phyloP scores from a whole-genome alignment of 2,888 invertebrate genomes.

The Nephrotoma flavescens region DNA sequence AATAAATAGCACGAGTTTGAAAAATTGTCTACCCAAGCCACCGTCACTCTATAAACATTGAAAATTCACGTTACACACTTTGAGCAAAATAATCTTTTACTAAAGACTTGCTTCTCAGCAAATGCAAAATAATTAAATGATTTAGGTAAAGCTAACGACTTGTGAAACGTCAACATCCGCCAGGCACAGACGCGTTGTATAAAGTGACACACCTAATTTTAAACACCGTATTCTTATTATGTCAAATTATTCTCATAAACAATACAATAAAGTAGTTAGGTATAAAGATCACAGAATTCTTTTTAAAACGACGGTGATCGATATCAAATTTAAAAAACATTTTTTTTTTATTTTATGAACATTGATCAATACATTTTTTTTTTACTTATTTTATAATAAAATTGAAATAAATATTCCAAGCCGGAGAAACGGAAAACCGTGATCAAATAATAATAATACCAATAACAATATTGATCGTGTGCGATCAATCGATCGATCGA shows the following conservation, averaged over 20 bases:
- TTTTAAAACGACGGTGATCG: neutral
- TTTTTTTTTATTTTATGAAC: neutral
- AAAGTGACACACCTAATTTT: neutral
- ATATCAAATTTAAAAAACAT: neutral
- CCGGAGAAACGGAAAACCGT: neutral
- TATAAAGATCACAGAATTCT: neutral
- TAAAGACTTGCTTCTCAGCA: no score
- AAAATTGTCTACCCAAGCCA: no score
- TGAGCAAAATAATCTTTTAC: no score
- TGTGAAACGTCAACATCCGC: no score
- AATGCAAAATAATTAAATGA: no score
- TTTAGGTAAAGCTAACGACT: no score
- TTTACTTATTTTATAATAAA: neutral
- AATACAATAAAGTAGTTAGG: neutral
- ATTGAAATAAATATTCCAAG: neutral
- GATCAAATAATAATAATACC: neutral
- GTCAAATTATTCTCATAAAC: neutral
- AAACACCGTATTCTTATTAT: neutral
- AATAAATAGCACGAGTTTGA: no score
- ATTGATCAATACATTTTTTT: neutral
- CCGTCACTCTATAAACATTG: no score
- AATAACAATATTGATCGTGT: constrained; percentile 2
- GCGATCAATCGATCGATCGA: constrained; percentile 4
- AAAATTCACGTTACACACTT: no score
- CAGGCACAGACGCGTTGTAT: no score